Base-by-base conservation (phyloP, 2,113 vertebrate genomes). In the Hemicordylus capensis region DNA sequence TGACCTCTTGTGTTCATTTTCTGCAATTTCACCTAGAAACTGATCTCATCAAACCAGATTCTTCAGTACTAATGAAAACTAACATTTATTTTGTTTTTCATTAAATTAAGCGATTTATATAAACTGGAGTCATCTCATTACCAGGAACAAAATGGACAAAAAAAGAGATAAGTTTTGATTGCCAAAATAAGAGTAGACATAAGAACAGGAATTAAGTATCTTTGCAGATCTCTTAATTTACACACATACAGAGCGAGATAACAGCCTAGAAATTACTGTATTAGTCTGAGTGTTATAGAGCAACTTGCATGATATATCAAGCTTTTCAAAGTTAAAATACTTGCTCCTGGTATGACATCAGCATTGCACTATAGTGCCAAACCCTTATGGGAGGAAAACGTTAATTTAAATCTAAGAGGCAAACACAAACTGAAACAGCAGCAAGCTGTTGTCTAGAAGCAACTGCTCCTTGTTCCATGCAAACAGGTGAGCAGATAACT, bases 1-100 rank as follows among this genome's bases (percentile, higher is more conserved):
- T 92, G 92, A 93, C 92, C 86, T 91, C 90, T 93, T 90, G 89
- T 94, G 87, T 89, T 69, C 56, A 31, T 78, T 48, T 70, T 83
- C 46, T 82, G 81, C n/a, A 89, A 84, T 44, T 85, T 80, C 82
- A 88, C 5, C 31, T 24, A 31, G 88, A 75, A 89, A 72, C 31
- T 81, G 70, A 7, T 63, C 19, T 84, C n/a, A 31, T 61, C 3
- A 81, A 75, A 76, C 3, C n/a, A 8, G 39, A 28, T 83, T 0
- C 28, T 51, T 1, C 3, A n/a, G 1, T 24, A 75, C 6, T 5
- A 17, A 31, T 51, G 15, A 75, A 31, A 56, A 56, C 37, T 76
- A 37, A 76, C 24, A 74, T 74, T 10, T 14, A 24, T 73, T 73
- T 56, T 76, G 31, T 37, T 19, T 56, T 56, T 51, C 44, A 48